A percentile compares a stretch with the other conserved stretches of the same genome.
phyloP scores from a whole-genome alignment of 2,113 vertebrate species.

The Daboia siamensis region DNA sequence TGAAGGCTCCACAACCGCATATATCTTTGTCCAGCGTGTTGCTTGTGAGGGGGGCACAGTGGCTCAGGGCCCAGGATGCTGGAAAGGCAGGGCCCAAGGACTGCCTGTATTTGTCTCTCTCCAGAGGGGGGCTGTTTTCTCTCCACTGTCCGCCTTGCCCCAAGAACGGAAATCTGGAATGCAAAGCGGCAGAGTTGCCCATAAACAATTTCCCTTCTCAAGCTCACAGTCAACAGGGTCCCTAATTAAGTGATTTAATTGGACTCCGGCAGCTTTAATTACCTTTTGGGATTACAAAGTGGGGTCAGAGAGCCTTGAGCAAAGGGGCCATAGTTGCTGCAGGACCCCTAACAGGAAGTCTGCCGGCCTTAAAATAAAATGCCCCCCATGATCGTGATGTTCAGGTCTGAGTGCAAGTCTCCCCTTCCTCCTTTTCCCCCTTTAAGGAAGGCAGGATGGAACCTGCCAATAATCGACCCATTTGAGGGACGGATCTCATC shows the following conservation, averaged over 20 bases:
- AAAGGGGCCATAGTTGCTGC: background rate
- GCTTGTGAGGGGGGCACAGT: background rate
- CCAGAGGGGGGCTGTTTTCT: background rate
- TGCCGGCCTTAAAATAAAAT: background rate
- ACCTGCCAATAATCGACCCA: background rate
- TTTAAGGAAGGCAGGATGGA: background rate
- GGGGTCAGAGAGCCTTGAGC: slow-evolving; percentile 20
- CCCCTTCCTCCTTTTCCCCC: background rate
- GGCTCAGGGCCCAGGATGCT: no score
- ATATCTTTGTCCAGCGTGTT: background rate
- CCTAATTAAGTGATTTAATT: slow-evolving; percentile 71
- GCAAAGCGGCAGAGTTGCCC: background rate
- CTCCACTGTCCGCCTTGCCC: background rate
- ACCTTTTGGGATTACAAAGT: slow-evolving; percentile 56
- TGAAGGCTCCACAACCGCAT: background rate
- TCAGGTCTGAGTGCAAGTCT: background rate
- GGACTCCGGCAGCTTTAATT: slow-evolving; percentile 68
- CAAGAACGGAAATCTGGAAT: background rate
- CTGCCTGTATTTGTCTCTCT: no score
- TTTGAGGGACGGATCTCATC: background rate
- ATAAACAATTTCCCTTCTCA: background rate
- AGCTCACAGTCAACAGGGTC: slow-evolving; percentile 56
- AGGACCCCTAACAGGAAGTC: fast-evolving
- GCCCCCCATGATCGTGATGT: no score
- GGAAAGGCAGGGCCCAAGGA: no score